Conservation (phyloP, 2,888 invertebrate species). For the Tuberolachnus salignus region DNA sequence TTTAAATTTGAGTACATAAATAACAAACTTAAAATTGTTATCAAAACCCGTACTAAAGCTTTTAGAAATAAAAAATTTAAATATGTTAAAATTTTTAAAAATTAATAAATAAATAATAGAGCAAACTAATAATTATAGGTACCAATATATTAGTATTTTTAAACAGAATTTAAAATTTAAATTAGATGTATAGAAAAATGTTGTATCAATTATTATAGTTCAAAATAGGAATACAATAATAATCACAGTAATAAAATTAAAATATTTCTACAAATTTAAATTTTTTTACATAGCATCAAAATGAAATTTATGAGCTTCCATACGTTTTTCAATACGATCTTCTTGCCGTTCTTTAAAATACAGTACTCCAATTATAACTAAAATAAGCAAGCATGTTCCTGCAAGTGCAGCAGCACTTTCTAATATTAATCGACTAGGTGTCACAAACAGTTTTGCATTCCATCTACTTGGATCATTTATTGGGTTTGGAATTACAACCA, state of each 20-base stretch:
- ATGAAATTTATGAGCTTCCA: conserved; percentile 82
- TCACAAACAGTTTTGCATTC: conserved; percentile 91
- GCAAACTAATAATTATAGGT: background rate
- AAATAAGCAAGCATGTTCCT: conserved; percentile 83
- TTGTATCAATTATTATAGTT: conserved; percentile 12
- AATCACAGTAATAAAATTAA: conserved; percentile 44
- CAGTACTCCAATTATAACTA: conserved; percentile 81
- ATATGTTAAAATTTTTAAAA: conserved; percentile 1
- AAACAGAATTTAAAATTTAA: background rate
- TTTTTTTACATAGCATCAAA: conserved; percentile 79
- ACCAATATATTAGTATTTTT: conserved; percentile 3
- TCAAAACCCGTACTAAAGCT: background rate
- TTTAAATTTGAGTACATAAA: background rate
- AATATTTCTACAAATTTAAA: conserved; percentile 25
- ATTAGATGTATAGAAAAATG: background rate
- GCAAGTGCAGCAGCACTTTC: conserved; percentile 87
- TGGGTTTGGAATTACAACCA: conserved; percentile 91
- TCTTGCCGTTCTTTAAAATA: conserved; percentile 89
- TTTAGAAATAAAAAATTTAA: background rate
- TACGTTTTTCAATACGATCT: conserved; percentile 77
- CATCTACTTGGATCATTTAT: conserved; percentile 77
- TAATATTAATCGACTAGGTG: conserved; percentile 91
- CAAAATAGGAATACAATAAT: conserved; percentile 44
- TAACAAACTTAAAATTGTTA: no score
- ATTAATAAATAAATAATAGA: background rate